Evolutionary conservation across 2,888 invertebrate species (phyloP), one percentile per base, ranked within the genome.

Genomic region (Uloborus plumipes): DNA sequence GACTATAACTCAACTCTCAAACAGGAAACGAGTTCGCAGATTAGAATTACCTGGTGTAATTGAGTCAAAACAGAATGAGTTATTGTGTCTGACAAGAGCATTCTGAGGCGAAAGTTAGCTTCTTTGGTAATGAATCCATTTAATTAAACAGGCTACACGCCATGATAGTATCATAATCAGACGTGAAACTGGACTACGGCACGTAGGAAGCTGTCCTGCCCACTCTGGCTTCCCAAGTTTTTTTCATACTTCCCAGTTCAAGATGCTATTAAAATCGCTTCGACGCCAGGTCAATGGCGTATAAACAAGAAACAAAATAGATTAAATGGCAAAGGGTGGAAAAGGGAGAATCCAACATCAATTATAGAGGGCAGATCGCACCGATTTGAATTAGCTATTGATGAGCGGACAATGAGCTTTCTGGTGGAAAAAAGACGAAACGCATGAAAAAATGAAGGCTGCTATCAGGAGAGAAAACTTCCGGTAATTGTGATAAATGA

Each of bases 61-160:
- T 62, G 39, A 62, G 39, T 15, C 62, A 62, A 62, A n/a, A 26
- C 39, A 67, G 11, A 75, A 76, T 69, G 69, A 76, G 58, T 50
- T 66, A 74, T 74, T 69, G 66, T 69, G 55, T 64, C 67, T 80
- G 74, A 74, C 69, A 69, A 50, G 74, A 70, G 49, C 69, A 74
- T 80, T 69, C 47, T 65, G 66, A 72, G 67, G 67, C 20, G 79
- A 79, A 79, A 73, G 69, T 80, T 53, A 80, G 61, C 79, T 67
- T 47, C n/a, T 39, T 62, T 26, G 20, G 64, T 80, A 80, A 80
- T 74, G 80, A 80, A 74, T 80, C 74, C 53, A 74, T 74, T 80
- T 80, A 80, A 80, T 80, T 80, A 80, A 73, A 62, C 62, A 62
- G 62, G 65, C 74, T 67, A 73, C 79, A 73, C 51, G 39, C 71